Percentiles rank a stretch among this genome's conserved stretches.
Evolutionary conservation across 2,888 invertebrate species (phyloP).

Genomic region (Pollenia labialis): DNA sequence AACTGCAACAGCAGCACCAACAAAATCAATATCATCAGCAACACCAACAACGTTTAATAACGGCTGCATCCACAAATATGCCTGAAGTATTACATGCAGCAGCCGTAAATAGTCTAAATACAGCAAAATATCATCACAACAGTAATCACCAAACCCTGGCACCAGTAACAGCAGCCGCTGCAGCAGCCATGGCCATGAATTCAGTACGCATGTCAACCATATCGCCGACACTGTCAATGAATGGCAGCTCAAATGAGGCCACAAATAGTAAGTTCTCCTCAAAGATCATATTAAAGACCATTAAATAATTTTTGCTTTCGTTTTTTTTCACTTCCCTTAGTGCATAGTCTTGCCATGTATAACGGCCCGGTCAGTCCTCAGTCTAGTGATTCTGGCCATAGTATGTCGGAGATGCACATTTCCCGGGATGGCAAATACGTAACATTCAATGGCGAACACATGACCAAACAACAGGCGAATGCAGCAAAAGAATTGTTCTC

Average conservation of each 20-base stretch:
- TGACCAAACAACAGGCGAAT: slow-evolving; percentile 78
- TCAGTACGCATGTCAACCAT: slow-evolving; percentile 78
- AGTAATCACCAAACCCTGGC: slow-evolving; percentile 61
- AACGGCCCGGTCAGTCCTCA: slow-evolving; percentile 82
- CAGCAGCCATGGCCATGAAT: slow-evolving; percentile 68
- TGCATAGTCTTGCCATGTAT: slow-evolving; percentile 79
- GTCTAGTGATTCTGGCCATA: slow-evolving; percentile 84
- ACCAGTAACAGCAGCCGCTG: slow-evolving; percentile 59
- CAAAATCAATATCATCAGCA: slow-evolving; percentile 60
- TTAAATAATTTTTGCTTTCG: slow-evolving; percentile 7
- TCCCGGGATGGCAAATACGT: slow-evolving; percentile 68
- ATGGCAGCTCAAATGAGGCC: slow-evolving; percentile 81
- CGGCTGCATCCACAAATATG: slow-evolving; percentile 74
- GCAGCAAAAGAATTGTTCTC: slow-evolving; percentile 93
- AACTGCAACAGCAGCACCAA: slow-evolving; percentile 67
- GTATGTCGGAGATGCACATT: slow-evolving; percentile 78
- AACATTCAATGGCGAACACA: slow-evolving; percentile 75
- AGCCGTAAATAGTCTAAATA: slow-evolving; percentile 77
- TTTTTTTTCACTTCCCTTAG: slow-evolving; percentile 68
- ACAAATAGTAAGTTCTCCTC: slow-evolving; percentile 78
- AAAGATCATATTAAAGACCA: not conserved
- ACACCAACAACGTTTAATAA: slow-evolving; percentile 65
- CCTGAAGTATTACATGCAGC: slow-evolving; percentile 79
- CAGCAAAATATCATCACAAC: slow-evolving; percentile 70
- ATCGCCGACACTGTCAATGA: slow-evolving; percentile 85